Percentiles rank a stretch among this genome's conserved stretches.
phyloP scores from a whole-genome alignment of 2,888 invertebrate species.

The Chydorus sphaericus region DNA sequence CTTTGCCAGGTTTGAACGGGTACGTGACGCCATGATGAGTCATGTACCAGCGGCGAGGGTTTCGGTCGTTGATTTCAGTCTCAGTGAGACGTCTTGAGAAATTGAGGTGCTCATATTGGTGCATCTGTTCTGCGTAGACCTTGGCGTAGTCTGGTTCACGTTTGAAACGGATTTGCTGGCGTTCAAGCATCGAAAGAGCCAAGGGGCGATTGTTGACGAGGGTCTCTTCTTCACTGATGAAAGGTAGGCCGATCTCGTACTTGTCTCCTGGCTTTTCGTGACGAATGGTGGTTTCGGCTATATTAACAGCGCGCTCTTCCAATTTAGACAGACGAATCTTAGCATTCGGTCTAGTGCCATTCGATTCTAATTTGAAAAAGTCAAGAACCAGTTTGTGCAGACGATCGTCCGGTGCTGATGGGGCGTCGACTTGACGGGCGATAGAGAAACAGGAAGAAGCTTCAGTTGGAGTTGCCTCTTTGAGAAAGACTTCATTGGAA shows the following conservation, averaged over 20 bases:
- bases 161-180: constrained; percentile 11
- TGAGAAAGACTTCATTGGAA: no score
- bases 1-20: constrained; percentile 18
- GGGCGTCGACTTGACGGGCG: no score
- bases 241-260: constrained; percentile 13
- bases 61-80: background rate
- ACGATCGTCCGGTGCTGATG: background rate
- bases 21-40: constrained; percentile 19
- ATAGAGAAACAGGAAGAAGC: background rate
- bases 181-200: constrained; percentile 3
- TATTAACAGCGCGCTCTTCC: background rate
- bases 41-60: constrained; percentile 16
- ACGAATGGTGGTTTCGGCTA: background rate
- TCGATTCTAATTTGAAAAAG: constrained; percentile 4
- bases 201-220: constrained; percentile 3
- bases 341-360: constrained; percentile 2
- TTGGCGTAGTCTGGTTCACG: background rate
- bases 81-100: constrained; percentile 1
- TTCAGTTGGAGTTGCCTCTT: background rate
- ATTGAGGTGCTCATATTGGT: constrained; percentile 7
- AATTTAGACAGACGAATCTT: background rate
- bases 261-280: background rate
- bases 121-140: constrained; percentile 3
- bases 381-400: constrained; percentile 6
- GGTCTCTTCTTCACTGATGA: background rate